Conservation (phyloP, 2,797 vertebrate genomes). For the Ciconia nigra region DNA sequence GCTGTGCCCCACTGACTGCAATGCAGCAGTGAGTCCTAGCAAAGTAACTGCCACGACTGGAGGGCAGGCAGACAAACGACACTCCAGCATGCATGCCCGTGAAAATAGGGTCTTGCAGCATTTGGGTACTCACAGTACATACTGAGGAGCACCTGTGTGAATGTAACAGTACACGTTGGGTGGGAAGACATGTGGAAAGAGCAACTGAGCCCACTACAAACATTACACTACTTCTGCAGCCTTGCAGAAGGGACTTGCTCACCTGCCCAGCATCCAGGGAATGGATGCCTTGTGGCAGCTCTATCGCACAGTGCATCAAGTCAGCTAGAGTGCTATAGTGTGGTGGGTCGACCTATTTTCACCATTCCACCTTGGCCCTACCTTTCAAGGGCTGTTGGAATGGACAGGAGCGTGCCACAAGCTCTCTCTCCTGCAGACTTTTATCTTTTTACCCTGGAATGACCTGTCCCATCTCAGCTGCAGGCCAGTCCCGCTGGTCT, state of each 20-base stretch:
- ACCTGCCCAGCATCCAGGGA: background rate
- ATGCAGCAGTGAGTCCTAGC: background rate
- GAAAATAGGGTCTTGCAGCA: background rate
- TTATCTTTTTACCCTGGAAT: background rate
- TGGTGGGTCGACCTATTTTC: background rate
- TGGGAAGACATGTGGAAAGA: background rate
- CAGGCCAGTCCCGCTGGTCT: background rate
- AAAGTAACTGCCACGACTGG: background rate
- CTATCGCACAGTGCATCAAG: background rate
- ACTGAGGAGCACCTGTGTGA: background rate
- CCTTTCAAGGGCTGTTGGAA: background rate
- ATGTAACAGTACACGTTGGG: accelerated
- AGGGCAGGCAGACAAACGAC: background rate
- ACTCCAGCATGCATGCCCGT: background rate
- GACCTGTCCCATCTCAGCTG: background rate
- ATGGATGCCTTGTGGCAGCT: background rate
- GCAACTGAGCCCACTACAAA: background rate
- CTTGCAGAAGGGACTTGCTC: background rate
- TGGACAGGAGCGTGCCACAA: accelerated
- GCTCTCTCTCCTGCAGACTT: background rate
- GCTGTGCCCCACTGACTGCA: background rate
- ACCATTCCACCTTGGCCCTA: background rate
- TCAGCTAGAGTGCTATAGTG: background rate
- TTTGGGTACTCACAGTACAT: background rate
- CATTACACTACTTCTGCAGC: background rate